Conservation (phyloP, 2,888 invertebrate genomes). For the Heliconius aoede region DNA sequence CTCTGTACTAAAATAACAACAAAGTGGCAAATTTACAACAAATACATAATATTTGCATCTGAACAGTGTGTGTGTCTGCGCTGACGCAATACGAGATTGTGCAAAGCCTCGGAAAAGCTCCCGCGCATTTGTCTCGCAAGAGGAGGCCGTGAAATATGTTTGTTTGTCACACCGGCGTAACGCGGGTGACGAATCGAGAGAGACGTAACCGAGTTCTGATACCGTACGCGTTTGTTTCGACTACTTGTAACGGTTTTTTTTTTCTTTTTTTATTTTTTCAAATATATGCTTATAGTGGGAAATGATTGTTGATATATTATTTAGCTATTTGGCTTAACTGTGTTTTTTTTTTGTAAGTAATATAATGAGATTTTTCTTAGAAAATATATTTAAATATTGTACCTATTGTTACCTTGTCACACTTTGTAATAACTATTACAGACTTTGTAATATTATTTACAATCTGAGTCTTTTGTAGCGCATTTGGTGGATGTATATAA, state of each 20-base stretch:
- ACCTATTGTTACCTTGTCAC: too few relatives aligned
- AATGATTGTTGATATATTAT: neutral
- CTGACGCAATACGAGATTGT: slow-evolving; percentile 72
- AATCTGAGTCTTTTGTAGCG: neutral
- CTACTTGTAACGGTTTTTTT: slow-evolving; percentile 42
- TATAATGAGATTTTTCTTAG: neutral
- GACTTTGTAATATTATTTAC: neutral
- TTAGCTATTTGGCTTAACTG: slow-evolving; percentile 6
- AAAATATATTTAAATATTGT: neutral
- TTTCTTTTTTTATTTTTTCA: too few relatives aligned
- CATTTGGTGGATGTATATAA: neutral
- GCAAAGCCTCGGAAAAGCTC: slow-evolving; percentile 74
- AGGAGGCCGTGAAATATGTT: slow-evolving; percentile 70
- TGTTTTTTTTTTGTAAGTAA: neutral
- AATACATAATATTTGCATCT: slow-evolving; percentile 35
- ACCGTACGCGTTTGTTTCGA: slow-evolving; percentile 57
- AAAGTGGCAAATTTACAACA: too few relatives aligned
- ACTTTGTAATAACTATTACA: too few relatives aligned
- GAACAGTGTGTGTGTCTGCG: slow-evolving; percentile 55
- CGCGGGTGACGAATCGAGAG: slow-evolving; percentile 64
- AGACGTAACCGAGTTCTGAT: slow-evolving; percentile 68
- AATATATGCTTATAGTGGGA: slow-evolving; percentile 4
- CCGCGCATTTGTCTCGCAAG: slow-evolving; percentile 65
- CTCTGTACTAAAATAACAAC: too few relatives aligned
- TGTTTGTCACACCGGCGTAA: slow-evolving; percentile 61